Conservation (phyloP, 2,888 invertebrate species). For the Diarsia mendica region DNA sequence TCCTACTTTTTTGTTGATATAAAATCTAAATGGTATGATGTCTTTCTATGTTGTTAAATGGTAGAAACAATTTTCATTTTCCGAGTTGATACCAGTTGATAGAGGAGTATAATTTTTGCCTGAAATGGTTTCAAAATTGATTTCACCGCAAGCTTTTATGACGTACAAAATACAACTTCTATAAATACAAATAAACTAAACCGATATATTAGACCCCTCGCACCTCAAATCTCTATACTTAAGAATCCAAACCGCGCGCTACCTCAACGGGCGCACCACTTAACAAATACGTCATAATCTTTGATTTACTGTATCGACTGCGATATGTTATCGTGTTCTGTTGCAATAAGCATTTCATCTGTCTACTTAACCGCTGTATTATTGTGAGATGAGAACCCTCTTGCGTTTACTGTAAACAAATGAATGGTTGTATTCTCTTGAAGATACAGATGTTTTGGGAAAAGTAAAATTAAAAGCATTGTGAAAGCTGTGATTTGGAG, state of each 20-base stretch:
- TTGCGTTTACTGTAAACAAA: conserved; percentile 28
- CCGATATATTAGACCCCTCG: background rate
- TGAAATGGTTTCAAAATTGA: too few relatives aligned
- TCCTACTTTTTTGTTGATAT: conserved; percentile 8
- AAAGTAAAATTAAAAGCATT: background rate
- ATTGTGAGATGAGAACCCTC: background rate
- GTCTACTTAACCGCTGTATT: conserved; percentile 28
- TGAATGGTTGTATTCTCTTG: background rate
- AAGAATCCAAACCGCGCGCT: background rate
- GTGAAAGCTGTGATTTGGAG: background rate
- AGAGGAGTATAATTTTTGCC: too few relatives aligned
- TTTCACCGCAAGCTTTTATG: too few relatives aligned
- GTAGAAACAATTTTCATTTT: background rate
- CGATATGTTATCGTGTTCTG: conserved; percentile 28
- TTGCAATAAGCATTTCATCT: conserved; percentile 37
- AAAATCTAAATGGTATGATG: background rate
- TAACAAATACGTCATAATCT: conserved; percentile 51
- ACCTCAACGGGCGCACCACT: conserved; percentile 22
- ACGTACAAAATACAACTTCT: too few relatives aligned
- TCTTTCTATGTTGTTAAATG: background rate
- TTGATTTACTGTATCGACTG: conserved; percentile 39
- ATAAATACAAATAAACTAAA: background rate
- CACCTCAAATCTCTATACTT: background rate
- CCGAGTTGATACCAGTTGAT: too few relatives aligned
- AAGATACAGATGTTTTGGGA: too few relatives aligned